Conservation (phyloP, 2,113 vertebrate genomes). For the Tachysurus fulvidraco region DNA sequence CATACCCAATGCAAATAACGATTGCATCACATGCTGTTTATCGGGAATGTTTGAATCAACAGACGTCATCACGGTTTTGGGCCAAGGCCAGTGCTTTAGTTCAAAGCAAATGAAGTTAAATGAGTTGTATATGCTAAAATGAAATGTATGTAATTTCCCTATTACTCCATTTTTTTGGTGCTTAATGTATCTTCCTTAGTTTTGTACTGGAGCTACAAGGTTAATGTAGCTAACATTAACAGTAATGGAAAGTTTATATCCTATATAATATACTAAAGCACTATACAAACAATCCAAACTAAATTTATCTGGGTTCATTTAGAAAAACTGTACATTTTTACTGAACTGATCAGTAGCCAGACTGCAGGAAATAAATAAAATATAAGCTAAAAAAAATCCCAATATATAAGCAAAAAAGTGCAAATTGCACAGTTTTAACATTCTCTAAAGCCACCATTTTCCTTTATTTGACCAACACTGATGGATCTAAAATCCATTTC, state of each 20-base stretch:
- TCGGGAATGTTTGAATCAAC: slow-evolving; percentile 3
- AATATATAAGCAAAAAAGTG: not conserved
- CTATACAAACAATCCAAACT: not conserved
- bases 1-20: not conserved
- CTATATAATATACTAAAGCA: too few relatives aligned
- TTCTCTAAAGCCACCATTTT: too few relatives aligned
- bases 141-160: not conserved
- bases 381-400: too few relatives aligned
- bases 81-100: slow-evolving; percentile 1
- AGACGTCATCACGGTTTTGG: not conserved
- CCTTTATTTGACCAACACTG: too few relatives aligned
- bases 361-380: not conserved
- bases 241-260: not conserved
- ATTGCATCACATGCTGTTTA: not conserved
- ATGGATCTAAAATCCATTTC: too few relatives aligned
- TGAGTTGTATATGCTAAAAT: not conserved
- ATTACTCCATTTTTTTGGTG: not conserved
- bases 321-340: not conserved
- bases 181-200: not conserved
- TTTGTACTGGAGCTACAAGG: not conserved
- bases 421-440: not conserved
- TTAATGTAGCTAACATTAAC: not conserved
- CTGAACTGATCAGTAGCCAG: not conserved
- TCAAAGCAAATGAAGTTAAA: not conserved
- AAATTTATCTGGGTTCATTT: not conserved